These are phyloP conservation scores for Agrochola litura DNA, from an alignment of 2,888 invertebrate species.

Conservation along the genomic window DNA sequence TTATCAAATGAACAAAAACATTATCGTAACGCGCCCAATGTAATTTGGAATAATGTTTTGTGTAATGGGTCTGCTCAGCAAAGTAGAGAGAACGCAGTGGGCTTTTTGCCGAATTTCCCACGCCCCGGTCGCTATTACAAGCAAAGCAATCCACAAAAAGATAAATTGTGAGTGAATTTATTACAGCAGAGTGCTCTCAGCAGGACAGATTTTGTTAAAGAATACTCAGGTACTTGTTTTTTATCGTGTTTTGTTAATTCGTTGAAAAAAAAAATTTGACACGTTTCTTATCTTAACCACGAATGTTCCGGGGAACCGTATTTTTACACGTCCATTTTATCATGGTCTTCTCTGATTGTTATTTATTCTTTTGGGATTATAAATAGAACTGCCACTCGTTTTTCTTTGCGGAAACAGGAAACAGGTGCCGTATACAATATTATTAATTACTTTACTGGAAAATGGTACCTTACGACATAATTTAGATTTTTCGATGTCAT, in stretches of 20 bases:
- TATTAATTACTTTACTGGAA: constrained; percentile 15
- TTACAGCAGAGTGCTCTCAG: constrained; percentile 84
- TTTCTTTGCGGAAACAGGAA: background rate
- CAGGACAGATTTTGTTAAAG: constrained; percentile 83
- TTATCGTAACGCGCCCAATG: constrained; percentile 83
- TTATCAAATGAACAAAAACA: constrained; percentile 84
- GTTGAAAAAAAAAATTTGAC: constrained; percentile 66
- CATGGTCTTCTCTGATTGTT: background rate
- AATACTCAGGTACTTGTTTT: constrained; percentile 81
- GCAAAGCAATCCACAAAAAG: constrained; percentile 86
- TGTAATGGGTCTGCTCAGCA: constrained; percentile 82
- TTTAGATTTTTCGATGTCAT: background rate
- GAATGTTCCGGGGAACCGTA: constrained; percentile 8
- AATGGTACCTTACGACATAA: background rate
- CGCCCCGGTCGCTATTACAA: constrained; percentile 72
- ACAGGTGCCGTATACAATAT: background rate
- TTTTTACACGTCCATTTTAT: constrained; percentile 46
- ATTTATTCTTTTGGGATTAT: constrained; percentile 31
- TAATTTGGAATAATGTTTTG: constrained; percentile 87
- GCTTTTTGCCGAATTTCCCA: constrained; percentile 72
- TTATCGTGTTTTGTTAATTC: constrained; percentile 80
- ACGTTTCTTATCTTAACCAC: constrained; percentile 50
- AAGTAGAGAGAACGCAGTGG: constrained; percentile 79
- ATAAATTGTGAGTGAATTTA: constrained; percentile 86
- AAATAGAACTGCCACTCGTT: background rate